Conservation (phyloP, 2,113 vertebrate species). For the Pteropus alecto region DNA sequence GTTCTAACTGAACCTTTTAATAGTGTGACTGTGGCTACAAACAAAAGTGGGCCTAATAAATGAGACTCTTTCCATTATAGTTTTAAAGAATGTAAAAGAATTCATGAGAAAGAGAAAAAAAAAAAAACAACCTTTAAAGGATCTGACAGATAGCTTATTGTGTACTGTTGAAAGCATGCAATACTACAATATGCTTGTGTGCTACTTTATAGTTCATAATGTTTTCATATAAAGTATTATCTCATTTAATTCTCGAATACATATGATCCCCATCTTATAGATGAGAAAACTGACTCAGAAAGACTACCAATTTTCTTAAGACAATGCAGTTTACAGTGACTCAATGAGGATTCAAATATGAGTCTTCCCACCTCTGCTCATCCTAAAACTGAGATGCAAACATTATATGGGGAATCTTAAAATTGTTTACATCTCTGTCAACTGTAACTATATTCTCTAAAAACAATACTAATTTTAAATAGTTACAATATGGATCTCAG, state of each 20-base stretch:
- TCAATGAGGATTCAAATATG: background rate
- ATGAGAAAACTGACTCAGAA: background rate
- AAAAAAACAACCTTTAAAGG: background rate
- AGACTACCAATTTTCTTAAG: background rate
- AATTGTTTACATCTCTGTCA: background rate
- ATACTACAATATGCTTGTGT: background rate
- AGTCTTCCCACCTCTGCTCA: background rate
- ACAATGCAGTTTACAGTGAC: background rate
- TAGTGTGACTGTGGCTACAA: background rate
- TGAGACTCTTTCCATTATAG: background rate
- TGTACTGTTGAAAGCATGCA: background rate
- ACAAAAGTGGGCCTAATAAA: constrained; percentile 20
- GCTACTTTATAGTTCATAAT: background rate
- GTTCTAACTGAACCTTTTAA: constrained; percentile 27
- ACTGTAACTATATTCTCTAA: background rate
- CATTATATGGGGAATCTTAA: background rate
- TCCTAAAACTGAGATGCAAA: background rate
- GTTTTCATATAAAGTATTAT: background rate
- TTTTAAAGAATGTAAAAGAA: constrained; percentile 4
- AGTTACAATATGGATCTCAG: background rate
- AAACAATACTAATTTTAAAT: background rate
- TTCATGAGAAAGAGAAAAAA: background rate
- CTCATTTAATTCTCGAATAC: background rate
- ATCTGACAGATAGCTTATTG: background rate
- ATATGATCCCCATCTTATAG: background rate